A percentile compares a stretch with the other conserved stretches of the same genome.
phyloP scores from a whole-genome alignment of 2,797 vertebrate genomes.

The Onychomys torridus region DNA sequence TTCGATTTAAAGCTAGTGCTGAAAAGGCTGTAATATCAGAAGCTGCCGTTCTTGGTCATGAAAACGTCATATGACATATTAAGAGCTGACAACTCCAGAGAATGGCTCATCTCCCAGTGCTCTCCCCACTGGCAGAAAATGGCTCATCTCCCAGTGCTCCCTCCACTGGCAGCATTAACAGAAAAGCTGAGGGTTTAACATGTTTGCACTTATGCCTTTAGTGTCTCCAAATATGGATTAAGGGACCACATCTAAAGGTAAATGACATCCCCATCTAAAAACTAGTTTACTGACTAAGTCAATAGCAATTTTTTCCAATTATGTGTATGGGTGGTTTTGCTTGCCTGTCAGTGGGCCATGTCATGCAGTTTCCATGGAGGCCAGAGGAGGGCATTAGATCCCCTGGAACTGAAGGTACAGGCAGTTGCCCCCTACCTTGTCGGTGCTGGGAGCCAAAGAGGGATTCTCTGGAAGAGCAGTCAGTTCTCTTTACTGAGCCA shows the following conservation, averaged over 20 bases:
- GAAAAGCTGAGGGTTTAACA: background rate
- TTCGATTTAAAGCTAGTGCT: background rate
- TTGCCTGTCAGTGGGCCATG: background rate
- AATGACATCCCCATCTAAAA: background rate
- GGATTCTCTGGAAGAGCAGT: background rate
- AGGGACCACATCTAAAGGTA: slow-evolving; percentile 13
- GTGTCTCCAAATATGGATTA: background rate
- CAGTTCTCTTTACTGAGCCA: background rate
- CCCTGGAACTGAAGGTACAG: background rate
- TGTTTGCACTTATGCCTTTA: background rate
- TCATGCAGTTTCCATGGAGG: background rate
- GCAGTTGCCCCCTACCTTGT: background rate
- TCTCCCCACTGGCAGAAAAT: too few species aligned
- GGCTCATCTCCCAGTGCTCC: background rate
- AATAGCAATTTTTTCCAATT: background rate
- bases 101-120: rapidly evolving
- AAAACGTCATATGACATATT: background rate
- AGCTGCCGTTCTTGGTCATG: background rate
- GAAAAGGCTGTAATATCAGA: too few species aligned
- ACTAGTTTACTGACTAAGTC: background rate
- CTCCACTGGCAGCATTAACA: background rate
- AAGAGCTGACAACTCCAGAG: background rate
- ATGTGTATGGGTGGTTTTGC: too few species aligned
- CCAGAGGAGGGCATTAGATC: too few species aligned
- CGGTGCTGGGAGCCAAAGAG: background rate